Percentiles rank a stretch among this genome's conserved stretches.
Evolutionary conservation across 2,113 vertebrate genomes (phyloP).

Genomic region (Sylvicapra grimmia): DNA sequence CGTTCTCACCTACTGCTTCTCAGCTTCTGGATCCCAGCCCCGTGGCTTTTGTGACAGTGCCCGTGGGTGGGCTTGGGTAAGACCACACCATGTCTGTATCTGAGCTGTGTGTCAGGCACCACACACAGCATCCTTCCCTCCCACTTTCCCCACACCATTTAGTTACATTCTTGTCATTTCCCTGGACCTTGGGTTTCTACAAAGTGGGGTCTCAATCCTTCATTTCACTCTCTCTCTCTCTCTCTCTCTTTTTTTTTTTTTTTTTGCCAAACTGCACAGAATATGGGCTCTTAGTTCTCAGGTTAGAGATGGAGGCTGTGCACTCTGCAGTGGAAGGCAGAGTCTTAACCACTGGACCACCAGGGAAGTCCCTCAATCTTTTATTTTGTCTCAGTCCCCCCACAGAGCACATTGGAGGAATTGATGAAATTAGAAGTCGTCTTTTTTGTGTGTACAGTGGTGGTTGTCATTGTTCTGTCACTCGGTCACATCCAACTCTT

Average conservation of each 20-base stretch:
- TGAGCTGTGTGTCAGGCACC: background rate
- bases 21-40: background rate
- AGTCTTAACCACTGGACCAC: background rate
- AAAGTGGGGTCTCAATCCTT: background rate
- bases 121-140: background rate
- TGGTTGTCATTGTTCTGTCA: background rate
- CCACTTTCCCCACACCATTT: background rate
- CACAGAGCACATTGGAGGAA: background rate
- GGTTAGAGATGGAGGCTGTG: background rate
- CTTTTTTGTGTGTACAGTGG: background rate
- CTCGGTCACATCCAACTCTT: background rate
- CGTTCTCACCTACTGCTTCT: rapidly evolving
- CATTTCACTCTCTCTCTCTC: background rate
- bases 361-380: background rate
- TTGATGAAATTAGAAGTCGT: background rate
- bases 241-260: background rate
- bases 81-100: background rate
- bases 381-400: background rate
- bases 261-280: background rate
- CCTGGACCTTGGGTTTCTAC: background rate
- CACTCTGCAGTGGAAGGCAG: background rate
- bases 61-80: background rate
- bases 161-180: background rate
- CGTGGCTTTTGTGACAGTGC: background rate
- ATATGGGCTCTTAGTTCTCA: background rate